A percentile compares a stretch with the other conserved stretches of the same genome.
Conservation (phyloP, 2,797 vertebrate genomes). For the Tragopan temminckii region DNA sequence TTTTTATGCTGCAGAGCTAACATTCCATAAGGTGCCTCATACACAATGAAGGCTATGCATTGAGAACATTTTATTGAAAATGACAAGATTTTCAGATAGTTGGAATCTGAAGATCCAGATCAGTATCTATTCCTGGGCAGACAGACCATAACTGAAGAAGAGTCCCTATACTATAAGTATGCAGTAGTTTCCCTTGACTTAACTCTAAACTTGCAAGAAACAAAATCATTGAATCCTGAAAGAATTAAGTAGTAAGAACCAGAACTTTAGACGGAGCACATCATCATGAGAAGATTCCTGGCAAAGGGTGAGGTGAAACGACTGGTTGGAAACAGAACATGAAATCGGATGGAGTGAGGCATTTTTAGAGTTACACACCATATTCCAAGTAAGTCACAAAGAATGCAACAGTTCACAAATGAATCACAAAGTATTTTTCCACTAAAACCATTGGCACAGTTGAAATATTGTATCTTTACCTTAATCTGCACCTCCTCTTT, state of each 20-base stretch:
- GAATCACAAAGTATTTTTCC: neutral
- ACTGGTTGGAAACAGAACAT: neutral
- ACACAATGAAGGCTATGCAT: neutral
- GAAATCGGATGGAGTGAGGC: neutral
- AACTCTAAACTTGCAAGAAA: neutral
- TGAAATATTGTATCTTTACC: neutral
- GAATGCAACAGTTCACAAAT: neutral
- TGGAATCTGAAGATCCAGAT: neutral
- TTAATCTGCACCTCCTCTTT: neutral
- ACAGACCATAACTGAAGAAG: neutral
- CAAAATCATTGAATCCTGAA: neutral
- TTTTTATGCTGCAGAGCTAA: neutral
- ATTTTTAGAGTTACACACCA: neutral
- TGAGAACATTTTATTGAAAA: neutral
- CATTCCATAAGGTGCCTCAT: neutral
- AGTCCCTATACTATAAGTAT: neutral
- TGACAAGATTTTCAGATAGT: neutral
- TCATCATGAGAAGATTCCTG: neutral
- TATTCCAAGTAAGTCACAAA: conserved; percentile 1
- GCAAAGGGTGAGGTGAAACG: neutral
- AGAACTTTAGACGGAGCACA: neutral
- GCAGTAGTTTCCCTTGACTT: neutral
- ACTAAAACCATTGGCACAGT: neutral
- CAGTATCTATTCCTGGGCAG: neutral
- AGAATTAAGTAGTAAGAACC: neutral